These are phyloP conservation scores for Hirtodrosophila duncani DNA, from an alignment of 2,888 invertebrate species.

Conservation along the genomic window DNA sequence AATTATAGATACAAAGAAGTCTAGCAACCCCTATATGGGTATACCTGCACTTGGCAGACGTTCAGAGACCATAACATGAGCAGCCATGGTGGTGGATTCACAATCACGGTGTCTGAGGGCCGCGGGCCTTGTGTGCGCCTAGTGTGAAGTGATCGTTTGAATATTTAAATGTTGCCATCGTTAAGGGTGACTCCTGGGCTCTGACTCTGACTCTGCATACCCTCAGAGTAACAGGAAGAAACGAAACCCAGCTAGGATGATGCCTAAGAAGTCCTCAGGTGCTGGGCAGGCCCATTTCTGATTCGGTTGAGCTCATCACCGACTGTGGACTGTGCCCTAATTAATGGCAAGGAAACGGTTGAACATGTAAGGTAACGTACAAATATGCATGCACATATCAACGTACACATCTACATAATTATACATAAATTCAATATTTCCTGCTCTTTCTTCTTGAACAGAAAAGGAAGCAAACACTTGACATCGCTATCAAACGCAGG, in stretches of 20 bases:
- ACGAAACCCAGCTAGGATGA: slow-evolving; percentile 10
- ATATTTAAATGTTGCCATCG: slow-evolving; percentile 60
- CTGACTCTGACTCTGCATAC: background rate
- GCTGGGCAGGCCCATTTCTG: slow-evolving; percentile 25
- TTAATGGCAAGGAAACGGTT: slow-evolving; percentile 29
- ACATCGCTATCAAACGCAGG: slow-evolving; percentile 40
- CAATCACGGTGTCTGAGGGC: slow-evolving; percentile 25
- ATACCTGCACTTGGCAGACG: slow-evolving; percentile 35
- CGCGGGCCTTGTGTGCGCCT: slow-evolving; percentile 20
- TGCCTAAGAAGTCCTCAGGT: background rate
- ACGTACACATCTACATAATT: slow-evolving; percentile 42
- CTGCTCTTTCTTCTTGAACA: slow-evolving; percentile 29
- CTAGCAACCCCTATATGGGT: no score
- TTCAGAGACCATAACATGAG: slow-evolving; percentile 20
- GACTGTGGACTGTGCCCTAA: slow-evolving; percentile 43
- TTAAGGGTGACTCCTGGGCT: slow-evolving; percentile 29
- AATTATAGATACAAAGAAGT: slow-evolving; percentile 67
- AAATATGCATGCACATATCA: slow-evolving; percentile 31
- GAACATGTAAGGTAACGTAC: slow-evolving; percentile 22
- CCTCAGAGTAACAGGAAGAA: background rate
- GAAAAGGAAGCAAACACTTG: slow-evolving; percentile 57
- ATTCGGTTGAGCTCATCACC: slow-evolving; percentile 49
- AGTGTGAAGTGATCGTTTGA: slow-evolving; percentile 68
- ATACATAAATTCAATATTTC: slow-evolving; percentile 64
- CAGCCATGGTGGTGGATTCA: slow-evolving; percentile 58